These are phyloP conservation scores for Cynoglossus semilaevis DNA, from an alignment of 2,113 vertebrate genomes.

Conservation along the genomic window DNA sequence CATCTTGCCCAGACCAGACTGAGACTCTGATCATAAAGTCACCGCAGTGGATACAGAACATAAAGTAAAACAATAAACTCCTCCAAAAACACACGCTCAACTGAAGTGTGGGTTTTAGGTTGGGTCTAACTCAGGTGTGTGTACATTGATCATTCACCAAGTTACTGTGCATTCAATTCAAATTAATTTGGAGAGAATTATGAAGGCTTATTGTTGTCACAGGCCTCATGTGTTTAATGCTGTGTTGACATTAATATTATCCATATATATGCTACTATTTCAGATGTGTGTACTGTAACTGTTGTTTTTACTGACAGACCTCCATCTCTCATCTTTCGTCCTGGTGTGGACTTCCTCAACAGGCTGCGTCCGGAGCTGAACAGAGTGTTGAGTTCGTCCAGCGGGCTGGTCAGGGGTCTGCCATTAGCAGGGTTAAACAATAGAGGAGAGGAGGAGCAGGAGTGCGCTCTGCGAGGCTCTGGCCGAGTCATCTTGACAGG, in stretches of 20 bases:
- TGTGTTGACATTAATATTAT: too few species aligned
- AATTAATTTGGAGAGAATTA: constrained; percentile 13
- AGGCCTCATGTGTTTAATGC: too few species aligned
- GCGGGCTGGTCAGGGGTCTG: constrained; percentile 86
- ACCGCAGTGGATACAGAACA: constrained; percentile 25
- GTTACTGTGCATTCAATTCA: constrained; percentile 1
- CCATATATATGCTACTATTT: too few species aligned
- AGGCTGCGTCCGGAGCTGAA: constrained; percentile 91
- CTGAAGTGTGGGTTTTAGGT: background rate
- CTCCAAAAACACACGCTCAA: background rate
- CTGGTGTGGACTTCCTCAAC: constrained; percentile 86
- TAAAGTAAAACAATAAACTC: constrained; percentile 13
- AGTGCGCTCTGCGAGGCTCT: constrained; percentile 80
- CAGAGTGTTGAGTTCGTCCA: constrained; percentile 92
- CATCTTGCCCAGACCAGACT: constrained; percentile 18
- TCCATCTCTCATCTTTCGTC: constrained; percentile 87
- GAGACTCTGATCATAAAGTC: constrained; percentile 41
- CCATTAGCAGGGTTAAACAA: constrained; percentile 85
- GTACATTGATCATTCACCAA: background rate
- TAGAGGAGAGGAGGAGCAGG: constrained; percentile 80
- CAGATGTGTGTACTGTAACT: too few species aligned
- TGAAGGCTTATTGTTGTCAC: background rate
- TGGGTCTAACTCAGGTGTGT: background rate
- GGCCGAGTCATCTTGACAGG: constrained; percentile 80
- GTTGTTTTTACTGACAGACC: constrained; percentile 75